phyloP scores from a whole-genome alignment of 2,888 invertebrate genomes.

The Nasonovia ribisnigri region DNA sequence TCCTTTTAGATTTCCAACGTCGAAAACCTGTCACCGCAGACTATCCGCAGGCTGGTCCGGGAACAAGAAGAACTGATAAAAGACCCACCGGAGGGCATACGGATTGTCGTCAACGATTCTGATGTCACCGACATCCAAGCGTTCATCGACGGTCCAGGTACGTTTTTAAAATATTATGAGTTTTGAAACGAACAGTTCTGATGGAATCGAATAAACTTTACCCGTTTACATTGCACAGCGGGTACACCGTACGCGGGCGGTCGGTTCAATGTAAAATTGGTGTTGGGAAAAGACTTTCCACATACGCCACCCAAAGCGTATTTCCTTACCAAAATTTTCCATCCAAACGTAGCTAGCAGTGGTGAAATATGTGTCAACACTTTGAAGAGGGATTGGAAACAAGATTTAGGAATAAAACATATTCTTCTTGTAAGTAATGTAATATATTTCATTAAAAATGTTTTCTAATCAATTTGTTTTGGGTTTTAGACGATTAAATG shows the following conservation, averaged over 20 bases:
- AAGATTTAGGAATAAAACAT: constrained; percentile 94
- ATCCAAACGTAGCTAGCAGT: constrained; percentile 92
- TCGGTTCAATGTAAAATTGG: constrained; percentile 88
- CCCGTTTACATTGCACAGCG: constrained; percentile 72
- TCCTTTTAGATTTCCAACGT: constrained; percentile 84
- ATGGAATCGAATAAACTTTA: not conserved
- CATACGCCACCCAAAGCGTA: constrained; percentile 91
- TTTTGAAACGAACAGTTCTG: not conserved
- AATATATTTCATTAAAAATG: not conserved
- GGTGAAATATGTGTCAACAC: constrained; percentile 98
- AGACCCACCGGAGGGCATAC: constrained; percentile 91
- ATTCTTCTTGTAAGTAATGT: constrained; percentile 80
- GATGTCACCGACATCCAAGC: constrained; percentile 96
- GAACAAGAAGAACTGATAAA: constrained; percentile 88
- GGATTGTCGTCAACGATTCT: constrained; percentile 89
- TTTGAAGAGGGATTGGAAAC: constrained; percentile 95
- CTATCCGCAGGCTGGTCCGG: constrained; percentile 86
- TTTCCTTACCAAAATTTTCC: constrained; percentile 96
- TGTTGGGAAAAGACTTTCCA: constrained; percentile 93
- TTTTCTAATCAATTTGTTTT: not conserved
- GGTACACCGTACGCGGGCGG: constrained; percentile 94
- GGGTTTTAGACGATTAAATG: constrained; percentile 85
- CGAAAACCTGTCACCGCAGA: constrained; percentile 95
- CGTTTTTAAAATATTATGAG: not conserved
- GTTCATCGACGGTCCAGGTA: constrained; percentile 89